A percentile compares a stretch with the other conserved stretches of the same genome.
Conservation (phyloP, 2,797 vertebrate species). For the Vespertilio murinus region DNA sequence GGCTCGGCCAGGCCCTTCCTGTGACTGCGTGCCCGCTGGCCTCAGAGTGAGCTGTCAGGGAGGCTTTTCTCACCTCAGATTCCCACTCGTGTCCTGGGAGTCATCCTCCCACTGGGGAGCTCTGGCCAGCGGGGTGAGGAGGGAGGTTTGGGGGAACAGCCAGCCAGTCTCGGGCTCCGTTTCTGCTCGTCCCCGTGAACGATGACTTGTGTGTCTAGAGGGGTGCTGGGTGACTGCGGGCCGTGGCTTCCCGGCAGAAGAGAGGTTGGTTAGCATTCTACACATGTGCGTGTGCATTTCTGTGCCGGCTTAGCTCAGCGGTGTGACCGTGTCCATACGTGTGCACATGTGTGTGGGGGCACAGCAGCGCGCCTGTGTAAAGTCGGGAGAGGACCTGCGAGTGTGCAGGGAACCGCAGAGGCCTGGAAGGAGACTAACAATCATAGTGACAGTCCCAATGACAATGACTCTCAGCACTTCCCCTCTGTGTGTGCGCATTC, state of each 20-base stretch:
- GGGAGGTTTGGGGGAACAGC: neutral
- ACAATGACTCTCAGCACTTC: neutral
- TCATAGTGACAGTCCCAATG: neutral
- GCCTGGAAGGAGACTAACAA: no score
- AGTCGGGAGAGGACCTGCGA: accelerated
- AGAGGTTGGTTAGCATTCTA: neutral
- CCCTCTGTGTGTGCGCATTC: accelerated
- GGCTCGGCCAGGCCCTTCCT: neutral
- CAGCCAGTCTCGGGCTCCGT: neutral
- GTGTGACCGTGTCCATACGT: neutral
- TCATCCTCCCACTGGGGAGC: neutral
- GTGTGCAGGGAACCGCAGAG: neutral
- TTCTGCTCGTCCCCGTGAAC: neutral
- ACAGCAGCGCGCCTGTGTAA: accelerated
- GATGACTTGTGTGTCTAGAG: neutral
- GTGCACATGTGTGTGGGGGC: neutral
- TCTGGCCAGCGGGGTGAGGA: neutral
- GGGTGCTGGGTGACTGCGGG: neutral
- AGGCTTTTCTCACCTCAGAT: neutral
- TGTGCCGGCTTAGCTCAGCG: neutral
- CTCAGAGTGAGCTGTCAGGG: neutral
- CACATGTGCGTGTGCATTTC: neutral
- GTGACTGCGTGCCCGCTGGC: neutral
- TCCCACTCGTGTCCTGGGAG: neutral
- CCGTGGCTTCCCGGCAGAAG: neutral